Conservation (phyloP, 2,113 vertebrate genomes). For the Boleophthalmus pectinirostris region DNA sequence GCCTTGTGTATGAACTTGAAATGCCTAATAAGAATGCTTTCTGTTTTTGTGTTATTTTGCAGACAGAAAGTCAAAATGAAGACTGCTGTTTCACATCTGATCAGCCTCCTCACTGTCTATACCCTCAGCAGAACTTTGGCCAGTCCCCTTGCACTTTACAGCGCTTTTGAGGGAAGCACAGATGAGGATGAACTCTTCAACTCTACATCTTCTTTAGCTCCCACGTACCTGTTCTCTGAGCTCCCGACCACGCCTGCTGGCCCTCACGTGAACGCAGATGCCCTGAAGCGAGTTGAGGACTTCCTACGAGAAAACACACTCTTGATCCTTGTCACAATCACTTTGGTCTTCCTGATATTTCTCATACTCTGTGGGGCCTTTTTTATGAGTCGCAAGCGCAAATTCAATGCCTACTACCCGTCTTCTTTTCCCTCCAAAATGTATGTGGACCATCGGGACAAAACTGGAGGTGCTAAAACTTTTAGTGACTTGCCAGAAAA, state of each 20-base stretch:
- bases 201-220: conserved; percentile 19
- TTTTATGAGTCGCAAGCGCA: conserved; percentile 82
- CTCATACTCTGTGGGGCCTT: conserved; percentile 82
- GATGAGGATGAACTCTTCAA: conserved; percentile 63
- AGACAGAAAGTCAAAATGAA: conserved; percentile 57
- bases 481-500: conserved; percentile 86
- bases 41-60: conserved; percentile 24
- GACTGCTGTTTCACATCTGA: conserved; percentile 36
- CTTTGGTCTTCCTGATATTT: conserved; percentile 78
- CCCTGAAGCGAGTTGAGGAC: conserved; percentile 70
- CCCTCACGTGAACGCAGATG: conserved; percentile 47
- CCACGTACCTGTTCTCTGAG: conserved; percentile 34
- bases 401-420: conserved; percentile 89
- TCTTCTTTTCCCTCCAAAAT: conserved; percentile 89
- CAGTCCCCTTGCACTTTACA: conserved; percentile 43
- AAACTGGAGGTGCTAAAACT: conserved; percentile 74
- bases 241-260: conserved; percentile 63
- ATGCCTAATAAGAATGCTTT: background rate
- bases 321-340: conserved; percentile 81
- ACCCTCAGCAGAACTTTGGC: conserved; percentile 19
- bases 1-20: background rate
- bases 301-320: conserved; percentile 87
- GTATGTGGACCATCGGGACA: conserved; percentile 89
- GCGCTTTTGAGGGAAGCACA: conserved; percentile 66
- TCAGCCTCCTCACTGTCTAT: conserved; percentile 44